Evolutionary conservation across 2,888 invertebrate species (phyloP), one percentile per base, ranked within the genome.

Genomic region (Siphlonurus alternatus): DNA sequence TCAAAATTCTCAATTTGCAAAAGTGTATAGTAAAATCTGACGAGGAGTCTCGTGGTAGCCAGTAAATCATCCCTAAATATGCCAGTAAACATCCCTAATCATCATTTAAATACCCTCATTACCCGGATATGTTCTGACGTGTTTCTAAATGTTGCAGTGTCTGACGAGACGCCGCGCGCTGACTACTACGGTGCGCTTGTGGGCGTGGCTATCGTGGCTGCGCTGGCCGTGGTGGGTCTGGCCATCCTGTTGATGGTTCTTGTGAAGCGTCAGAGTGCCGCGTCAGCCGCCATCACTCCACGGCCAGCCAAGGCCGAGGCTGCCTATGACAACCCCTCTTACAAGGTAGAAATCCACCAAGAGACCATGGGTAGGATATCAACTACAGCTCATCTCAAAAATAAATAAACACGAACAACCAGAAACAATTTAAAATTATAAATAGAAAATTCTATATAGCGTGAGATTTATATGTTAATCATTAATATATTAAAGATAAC

Each of bases 281-380:
- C 84, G 73, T 86, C 86, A 74, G 83, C 87, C 72, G 87, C 90
- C 67, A 90, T 91, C 72, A 91, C 91, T 23, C 84, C 90, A 61
- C 83, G 82, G 53, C 82, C 84, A 18, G 77, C 89, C 68, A 89
- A 90, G 73, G 86, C 83, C 69, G 89, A 91, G 65, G 89, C 91
- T n/a, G 89, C 91, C 59, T 93, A 93, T 73, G 93, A 93, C 76
- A 93, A 93, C 78, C 93, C 93, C 60, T 91, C 92, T 71, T 93
- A 93, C 80, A 93, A 93, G 83, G 89, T 93, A 75, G 91, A 91
- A 78, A 84, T 91, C 76, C 91, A 91, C 77, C 91, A 91, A 79
- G 91, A 91, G 80, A 91, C 91, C 72, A 90, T 91, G 89, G 89
- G 91, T 90, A 81, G 66, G 72, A 61, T 62, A 65, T 38, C 38